Conservation (phyloP, 2,797 vertebrate species). For the Pelobates cultripes region DNA sequence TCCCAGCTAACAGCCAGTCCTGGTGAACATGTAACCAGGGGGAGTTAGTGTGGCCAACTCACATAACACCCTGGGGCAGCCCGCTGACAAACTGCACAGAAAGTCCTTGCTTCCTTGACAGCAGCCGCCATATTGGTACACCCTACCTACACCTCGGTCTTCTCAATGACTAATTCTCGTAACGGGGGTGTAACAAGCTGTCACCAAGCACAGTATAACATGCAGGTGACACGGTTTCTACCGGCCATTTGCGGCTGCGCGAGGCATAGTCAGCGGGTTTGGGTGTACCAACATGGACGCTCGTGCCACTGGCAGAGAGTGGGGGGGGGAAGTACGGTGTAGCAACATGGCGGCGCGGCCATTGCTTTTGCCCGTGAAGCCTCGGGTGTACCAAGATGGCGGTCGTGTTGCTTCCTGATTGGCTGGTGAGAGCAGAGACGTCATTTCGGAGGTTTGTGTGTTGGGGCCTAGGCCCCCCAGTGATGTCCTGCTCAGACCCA, state of each 20-base stretch:
- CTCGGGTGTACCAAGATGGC: slow-evolving; percentile 23
- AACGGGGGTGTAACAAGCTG: too few relatives aligned
- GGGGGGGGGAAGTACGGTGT: not conserved
- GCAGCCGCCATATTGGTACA: slow-evolving; percentile 27
- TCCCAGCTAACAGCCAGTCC: not conserved
- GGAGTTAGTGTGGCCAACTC: too few relatives aligned
- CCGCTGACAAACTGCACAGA: too few relatives aligned
- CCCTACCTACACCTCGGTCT: not conserved
- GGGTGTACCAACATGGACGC: slow-evolving; percentile 25
- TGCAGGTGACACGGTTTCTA: too few relatives aligned
- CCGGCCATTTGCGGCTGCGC: too few relatives aligned
- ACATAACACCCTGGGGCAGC: too few relatives aligned
- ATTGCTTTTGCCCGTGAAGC: too few relatives aligned
- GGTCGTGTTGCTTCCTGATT: slow-evolving; percentile 1
- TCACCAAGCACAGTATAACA: too few relatives aligned
- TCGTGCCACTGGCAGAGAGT: not conserved
- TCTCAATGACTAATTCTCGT: too few relatives aligned
- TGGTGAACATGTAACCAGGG: too few relatives aligned
- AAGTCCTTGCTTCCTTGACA: not conserved
- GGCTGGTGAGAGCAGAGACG: slow-evolving; percentile 14
- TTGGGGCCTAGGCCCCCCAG: not conserved
- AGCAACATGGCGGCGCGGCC: not conserved
- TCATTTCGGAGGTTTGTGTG: too few relatives aligned
- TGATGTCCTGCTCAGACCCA: not conserved
- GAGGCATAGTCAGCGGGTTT: not conserved